phyloP scores from a whole-genome alignment of 2,888 invertebrate genomes.

The Acronicta aceris region DNA sequence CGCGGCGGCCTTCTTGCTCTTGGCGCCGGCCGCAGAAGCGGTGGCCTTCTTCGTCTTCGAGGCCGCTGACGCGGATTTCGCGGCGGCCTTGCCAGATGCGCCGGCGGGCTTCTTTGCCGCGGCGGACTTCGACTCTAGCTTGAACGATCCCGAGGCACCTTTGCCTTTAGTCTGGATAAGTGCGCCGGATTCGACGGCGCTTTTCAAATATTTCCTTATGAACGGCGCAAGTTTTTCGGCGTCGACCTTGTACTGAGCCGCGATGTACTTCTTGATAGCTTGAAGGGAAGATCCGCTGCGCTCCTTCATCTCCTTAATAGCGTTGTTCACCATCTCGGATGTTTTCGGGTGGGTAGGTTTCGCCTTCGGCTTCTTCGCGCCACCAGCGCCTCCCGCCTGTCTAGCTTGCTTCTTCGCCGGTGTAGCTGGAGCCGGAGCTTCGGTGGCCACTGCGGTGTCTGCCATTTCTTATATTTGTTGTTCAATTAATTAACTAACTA shows the following conservation, averaged over 20 bases:
- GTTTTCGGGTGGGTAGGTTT: slow-evolving; percentile 71
- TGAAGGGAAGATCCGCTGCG: slow-evolving; percentile 89
- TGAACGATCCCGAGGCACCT: slow-evolving; percentile 85
- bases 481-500: no score
- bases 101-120: slow-evolving; percentile 32
- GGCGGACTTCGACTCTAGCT: slow-evolving; percentile 70
- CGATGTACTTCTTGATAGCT: slow-evolving; percentile 91
- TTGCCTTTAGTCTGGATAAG: slow-evolving; percentile 89
- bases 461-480: slow-evolving; percentile 57
- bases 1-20: slow-evolving; percentile 43
- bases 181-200: slow-evolving; percentile 84
- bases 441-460: slow-evolving; percentile 66
- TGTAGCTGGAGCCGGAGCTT: slow-evolving; percentile 65
- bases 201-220: slow-evolving; percentile 86
- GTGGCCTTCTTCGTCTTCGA: slow-evolving; percentile 14
- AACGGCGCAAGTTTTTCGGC: slow-evolving; percentile 88
- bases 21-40: slow-evolving; percentile 11
- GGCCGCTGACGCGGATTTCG: slow-evolving; percentile 10
- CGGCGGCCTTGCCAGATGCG: slow-evolving; percentile 5
- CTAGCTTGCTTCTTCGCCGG: slow-evolving; percentile 66
- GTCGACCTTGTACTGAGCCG: slow-evolving; percentile 89
- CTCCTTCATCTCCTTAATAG: slow-evolving; percentile 87
- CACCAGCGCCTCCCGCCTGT: slow-evolving; percentile 53
- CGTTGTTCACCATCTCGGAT: slow-evolving; percentile 88
- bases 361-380: slow-evolving; percentile 55